Base-by-base conservation (phyloP, 1,140 invertebrate genomes). In the Zaprionus kolodkinae region DNA sequence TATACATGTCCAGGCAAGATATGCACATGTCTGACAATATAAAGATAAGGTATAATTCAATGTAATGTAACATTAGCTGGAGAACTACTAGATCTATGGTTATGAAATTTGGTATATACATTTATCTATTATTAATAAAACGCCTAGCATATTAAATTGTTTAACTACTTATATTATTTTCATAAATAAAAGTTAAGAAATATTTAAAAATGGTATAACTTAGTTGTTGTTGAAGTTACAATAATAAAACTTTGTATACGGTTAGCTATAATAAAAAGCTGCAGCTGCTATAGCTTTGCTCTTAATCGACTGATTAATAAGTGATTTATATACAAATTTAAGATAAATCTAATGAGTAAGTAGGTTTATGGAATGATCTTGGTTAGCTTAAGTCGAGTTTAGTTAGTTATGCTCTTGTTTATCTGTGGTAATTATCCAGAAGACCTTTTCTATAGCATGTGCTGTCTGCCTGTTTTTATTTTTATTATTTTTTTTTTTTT, bases 351-450 rank as follows among this genome's bases (percentile, higher is more conserved):
- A 27, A 27, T 4, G 25, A 27, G 4, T 30, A 30, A 30, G 6
- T 30, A 6, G 27, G 27, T 30, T 30, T 30, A 30, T 2, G 2
- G 1, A 2, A 21, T 21, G 21, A 21, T 43, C n/a, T 15, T 7
- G n/a, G n/a, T n/a, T 15, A 9, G 1, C 45, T 17, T 12, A 11
- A 25, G n/a, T 15, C 3, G 3, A 45, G 7, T 45, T 33, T 5
- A 21, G 33, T 27, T 36, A 30, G 45, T 50, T 54, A 52, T 25
- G 7, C 30, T 30, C n/a, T 56, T n/a, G n/a, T 12, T 38, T 36
- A 54, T 60, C 45, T 17, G 13, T 36, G 33, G 25, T 43, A 71
- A 64, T 64, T 64, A 70, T 35, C 15, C 15, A 63, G 13, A 27
- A 7, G 35, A 55, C 17, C 17, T 45, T 10, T 35, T 40, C 43